These are phyloP conservation scores for Montipora sp. DNA, from an alignment of 64 coral and sea anemone species.

Conservation along the genomic window DNA sequence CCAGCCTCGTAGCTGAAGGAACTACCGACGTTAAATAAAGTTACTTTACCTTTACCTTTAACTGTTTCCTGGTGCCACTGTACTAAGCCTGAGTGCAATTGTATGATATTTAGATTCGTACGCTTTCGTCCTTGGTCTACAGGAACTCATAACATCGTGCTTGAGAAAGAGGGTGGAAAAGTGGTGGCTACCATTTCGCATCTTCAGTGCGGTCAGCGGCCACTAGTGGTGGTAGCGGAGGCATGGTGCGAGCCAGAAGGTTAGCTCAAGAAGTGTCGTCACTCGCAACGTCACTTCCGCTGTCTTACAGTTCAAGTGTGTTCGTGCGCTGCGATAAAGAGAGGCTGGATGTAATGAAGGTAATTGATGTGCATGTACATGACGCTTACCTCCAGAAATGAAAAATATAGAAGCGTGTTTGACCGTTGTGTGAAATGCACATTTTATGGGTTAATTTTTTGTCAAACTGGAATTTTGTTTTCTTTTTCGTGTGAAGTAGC, in stretches of 20 bases:
- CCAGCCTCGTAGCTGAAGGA: no score
- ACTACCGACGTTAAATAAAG: no score
- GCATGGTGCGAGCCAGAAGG: constrained; percentile 83
- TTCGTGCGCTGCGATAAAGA: constrained; percentile 98
- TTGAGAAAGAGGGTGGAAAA: constrained; percentile 84
- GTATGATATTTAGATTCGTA: no score
- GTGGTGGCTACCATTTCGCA: constrained; percentile 85
- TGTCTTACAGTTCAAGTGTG: constrained; percentile 95
- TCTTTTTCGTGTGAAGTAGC: no score
- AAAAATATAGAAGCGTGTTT: no score
- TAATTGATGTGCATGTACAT: constrained; percentile 6
- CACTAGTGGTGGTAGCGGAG: constrained; percentile 60
- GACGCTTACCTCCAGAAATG: no score
- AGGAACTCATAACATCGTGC: constrained; percentile 68
- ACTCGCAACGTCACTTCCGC: constrained; percentile 94
- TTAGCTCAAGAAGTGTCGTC: constrained; percentile 97
- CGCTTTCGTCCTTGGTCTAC: neutral
- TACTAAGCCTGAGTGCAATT: no score
- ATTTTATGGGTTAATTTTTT: no score
- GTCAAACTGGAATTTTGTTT: no score
- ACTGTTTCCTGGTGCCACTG: no score
- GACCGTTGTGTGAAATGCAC: no score
- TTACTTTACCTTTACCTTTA: no score
- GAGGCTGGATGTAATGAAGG: constrained; percentile 98
- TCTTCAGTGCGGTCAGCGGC: constrained; percentile 85